Evolutionary conservation across 2,888 invertebrate species (phyloP), one percentile per base, ranked within the genome.

Genomic region (Tipula vernalis): DNA sequence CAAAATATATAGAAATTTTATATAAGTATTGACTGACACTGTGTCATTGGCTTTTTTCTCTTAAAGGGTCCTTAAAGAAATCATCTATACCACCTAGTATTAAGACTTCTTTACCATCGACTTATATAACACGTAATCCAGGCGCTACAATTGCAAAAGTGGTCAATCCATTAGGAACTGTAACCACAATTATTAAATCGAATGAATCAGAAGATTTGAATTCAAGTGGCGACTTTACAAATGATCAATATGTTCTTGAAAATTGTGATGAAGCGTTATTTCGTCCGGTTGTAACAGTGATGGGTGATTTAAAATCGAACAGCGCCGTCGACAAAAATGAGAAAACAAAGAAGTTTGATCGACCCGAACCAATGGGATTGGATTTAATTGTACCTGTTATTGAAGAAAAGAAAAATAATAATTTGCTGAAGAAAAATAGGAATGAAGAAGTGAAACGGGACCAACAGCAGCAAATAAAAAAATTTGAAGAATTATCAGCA

Each of bases 21-120:
- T 83, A 86, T 44, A 71, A 86, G 86, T 86, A 47, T 71, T 83
- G 39, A 86, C 71, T 92, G 91, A 89, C 89, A 89, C 93, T 94
- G 94, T 95, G 96, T 96, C 96, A 95, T 95, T 95, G 96, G 96
- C 95, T 96, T 94, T 94, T 94, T 88, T 90, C 90, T 90, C 95
- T 94, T 94, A 95, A 95, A 95, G 95, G 94, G 93, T 92, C 86
- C n/a, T 36, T 57, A 36, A 86, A 86, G 57, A 57, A 15, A 15
- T 42, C 86, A 86, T 5, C 86, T 18, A 57, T 90, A 87, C 83
- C 92, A 89, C 90, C 91, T 89, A 91, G 91, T 89, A 91, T 91
- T 89, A 90, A 91, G 88, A 91, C 91, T 88, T 91, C 91, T 88
- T 89, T 91, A 90, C 91, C 91, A 91, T 90, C 90, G 87, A 89